Conservation (phyloP, 1,140 invertebrate genomes). For the Zophobas atratus region DNA sequence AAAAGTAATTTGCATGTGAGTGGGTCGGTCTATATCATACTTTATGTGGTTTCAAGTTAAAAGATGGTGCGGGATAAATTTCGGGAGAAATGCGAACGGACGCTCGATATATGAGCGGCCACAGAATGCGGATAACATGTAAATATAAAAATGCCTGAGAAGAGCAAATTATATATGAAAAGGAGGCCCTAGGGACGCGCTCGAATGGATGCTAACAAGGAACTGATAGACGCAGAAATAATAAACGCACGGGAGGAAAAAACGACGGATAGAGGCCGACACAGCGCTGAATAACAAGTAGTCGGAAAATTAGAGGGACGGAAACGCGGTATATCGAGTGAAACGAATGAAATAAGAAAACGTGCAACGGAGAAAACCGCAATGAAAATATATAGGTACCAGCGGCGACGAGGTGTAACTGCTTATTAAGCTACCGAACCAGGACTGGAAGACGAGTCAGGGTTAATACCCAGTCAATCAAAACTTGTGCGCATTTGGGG, state of each 20-base stretch:
- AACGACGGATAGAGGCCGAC: conserved; percentile 32
- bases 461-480: conserved; percentile 1
- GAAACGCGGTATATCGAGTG: conserved; percentile 52
- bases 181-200: conserved; percentile 49
- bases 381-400: conserved; percentile 49
- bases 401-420: conserved; percentile 39
- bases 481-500: neutral
- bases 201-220: conserved; percentile 61
- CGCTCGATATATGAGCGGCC: conserved; percentile 39
- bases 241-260: conserved; percentile 53
- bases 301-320: conserved; percentile 54
- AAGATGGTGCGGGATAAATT: conserved; percentile 44
- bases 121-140: conserved; percentile 56
- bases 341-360: conserved; percentile 54
- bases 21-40: conserved; percentile 3
- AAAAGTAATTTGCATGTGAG: conserved; percentile 8
- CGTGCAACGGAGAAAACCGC: conserved; percentile 44
- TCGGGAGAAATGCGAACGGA: conserved; percentile 46
- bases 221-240: conserved; percentile 60
- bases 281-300: conserved; percentile 59
- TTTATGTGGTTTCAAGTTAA: conserved; percentile 20
- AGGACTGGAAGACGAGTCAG: conserved; percentile 6
- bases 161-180: conserved; percentile 55
- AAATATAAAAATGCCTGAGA: conserved; percentile 57
- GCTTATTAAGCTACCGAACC: conserved; percentile 40